Conservation (phyloP, 2,888 invertebrate species). For the Oscheius sp. region DNA sequence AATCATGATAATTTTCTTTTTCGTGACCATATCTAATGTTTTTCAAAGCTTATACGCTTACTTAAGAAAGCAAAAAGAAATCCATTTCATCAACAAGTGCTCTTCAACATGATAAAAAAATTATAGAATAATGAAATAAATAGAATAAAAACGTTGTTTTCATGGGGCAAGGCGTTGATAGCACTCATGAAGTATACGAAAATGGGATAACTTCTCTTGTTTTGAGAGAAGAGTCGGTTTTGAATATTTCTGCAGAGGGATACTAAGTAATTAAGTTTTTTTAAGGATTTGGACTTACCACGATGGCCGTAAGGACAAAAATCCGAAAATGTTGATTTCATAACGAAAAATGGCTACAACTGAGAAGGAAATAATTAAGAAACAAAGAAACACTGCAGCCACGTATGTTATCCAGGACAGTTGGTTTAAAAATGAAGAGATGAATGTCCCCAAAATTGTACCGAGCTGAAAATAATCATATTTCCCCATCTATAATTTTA, state of each 20-base stretch:
- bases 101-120: slow-evolving; percentile 4
- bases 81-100: slow-evolving; percentile 17
- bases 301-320: slow-evolving; percentile 9
- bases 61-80: slow-evolving; percentile 13
- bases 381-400: neutral
- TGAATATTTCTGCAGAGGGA: slow-evolving; percentile 7
- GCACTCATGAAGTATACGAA: neutral
- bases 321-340: slow-evolving; percentile 21
- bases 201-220: neutral
- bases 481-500: neutral
- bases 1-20: neutral
- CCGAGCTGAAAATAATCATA: slow-evolving; percentile 28
- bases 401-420: slow-evolving; percentile 18
- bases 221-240: neutral
- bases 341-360: slow-evolving; percentile 26
- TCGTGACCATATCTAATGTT: neutral
- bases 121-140: neutral
- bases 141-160: neutral
- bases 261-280: neutral
- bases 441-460: slow-evolving; percentile 3
- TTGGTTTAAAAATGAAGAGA: slow-evolving; percentile 11
- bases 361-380: slow-evolving; percentile 5
- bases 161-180: slow-evolving; percentile 15
- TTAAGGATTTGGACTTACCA: neutral
- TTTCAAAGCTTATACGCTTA: neutral